Percentiles rank a stretch among this genome's conserved stretches.
phyloP scores from a whole-genome alignment of 2,797 vertebrate species.

The Muraenolepis orangiensis region DNA sequence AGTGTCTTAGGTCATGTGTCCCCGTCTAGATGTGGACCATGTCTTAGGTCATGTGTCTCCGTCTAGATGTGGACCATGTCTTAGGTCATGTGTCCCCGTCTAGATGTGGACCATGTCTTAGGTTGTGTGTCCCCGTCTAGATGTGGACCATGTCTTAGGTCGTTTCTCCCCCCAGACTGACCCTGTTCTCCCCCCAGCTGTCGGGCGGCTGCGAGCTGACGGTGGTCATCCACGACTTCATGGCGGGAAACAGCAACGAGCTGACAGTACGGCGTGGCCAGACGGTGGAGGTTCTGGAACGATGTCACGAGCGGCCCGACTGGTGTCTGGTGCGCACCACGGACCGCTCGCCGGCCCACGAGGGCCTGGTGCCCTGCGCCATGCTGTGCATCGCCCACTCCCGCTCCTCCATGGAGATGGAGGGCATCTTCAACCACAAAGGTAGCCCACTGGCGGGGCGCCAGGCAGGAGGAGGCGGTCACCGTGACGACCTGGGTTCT shows the following conservation, averaged over 20 bases:
- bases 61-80: not conserved
- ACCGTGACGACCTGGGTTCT: too few relatives aligned
- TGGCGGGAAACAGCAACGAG: conserved; percentile 94
- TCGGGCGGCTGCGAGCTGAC: conserved; percentile 97
- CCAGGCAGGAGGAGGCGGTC: too few relatives aligned
- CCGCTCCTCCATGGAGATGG: conserved; percentile 98
- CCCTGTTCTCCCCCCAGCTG: conserved; percentile 72
- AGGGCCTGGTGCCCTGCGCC: conserved; percentile 93
- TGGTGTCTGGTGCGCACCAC: conserved; percentile 97
- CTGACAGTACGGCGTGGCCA: conserved; percentile 92
- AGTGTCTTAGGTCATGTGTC: too few relatives aligned
- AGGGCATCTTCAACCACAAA: conserved; percentile 99
- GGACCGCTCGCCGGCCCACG: conserved; percentile 89
- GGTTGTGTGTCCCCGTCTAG: too few relatives aligned
- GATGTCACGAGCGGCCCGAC: conserved; percentile 93
- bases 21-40: too few relatives aligned
- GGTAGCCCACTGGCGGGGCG: conserved; percentile 70
- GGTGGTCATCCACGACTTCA: conserved; percentile 96
- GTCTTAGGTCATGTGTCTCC: too few relatives aligned
- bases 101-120: too few relatives aligned
- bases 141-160: not conserved
- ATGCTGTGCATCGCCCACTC: conserved; percentile 97
- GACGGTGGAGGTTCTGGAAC: conserved; percentile 95
- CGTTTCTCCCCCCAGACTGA: conserved; percentile 25
- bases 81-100: too few relatives aligned